These are phyloP conservation scores for Oreohelix idahoensis DNA, from an alignment of 1,140 invertebrate species.

Conservation along the genomic window DNA sequence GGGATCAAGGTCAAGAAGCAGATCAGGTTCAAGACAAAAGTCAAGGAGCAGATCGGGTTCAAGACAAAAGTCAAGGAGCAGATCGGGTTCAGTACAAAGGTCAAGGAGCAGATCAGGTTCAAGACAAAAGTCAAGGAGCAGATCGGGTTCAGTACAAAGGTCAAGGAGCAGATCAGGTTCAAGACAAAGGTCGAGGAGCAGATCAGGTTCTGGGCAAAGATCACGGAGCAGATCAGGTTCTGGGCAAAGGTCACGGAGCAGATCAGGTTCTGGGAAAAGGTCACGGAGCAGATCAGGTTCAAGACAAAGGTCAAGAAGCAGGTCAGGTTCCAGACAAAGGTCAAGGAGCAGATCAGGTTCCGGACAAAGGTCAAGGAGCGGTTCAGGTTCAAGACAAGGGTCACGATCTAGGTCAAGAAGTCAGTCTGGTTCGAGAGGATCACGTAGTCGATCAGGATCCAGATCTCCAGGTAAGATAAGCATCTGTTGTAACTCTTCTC, in stretches of 20 bases:
- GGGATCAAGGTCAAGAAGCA: slow-evolving; percentile 31
- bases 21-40: slow-evolving; percentile 32
- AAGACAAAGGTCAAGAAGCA: slow-evolving; percentile 32
- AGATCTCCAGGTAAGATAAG: background rate
- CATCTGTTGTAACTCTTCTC: no score
- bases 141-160: slow-evolving; percentile 29
- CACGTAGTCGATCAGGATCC: slow-evolving; percentile 18
- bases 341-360: slow-evolving; percentile 25
- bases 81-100: slow-evolving; percentile 37
- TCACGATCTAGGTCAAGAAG: slow-evolving; percentile 42
- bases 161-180: slow-evolving; percentile 14
- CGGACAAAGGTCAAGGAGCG: slow-evolving; percentile 26
- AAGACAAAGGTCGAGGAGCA: slow-evolving; percentile 32
- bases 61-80: slow-evolving; percentile 19
- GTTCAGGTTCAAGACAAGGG: slow-evolving; percentile 28
- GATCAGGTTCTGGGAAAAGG: slow-evolving; percentile 46
- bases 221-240: slow-evolving; percentile 25
- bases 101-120: slow-evolving; percentile 32
- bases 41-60: slow-evolving; percentile 35
- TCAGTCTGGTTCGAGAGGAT: slow-evolving; percentile 30
- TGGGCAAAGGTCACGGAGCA: slow-evolving; percentile 20
- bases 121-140: slow-evolving; percentile 28
- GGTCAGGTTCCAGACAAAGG: slow-evolving; percentile 29
- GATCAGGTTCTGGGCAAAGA: slow-evolving; percentile 28
- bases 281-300: slow-evolving; percentile 28